Conservation (phyloP, 2,113 vertebrate species). For the Dasyprocta punctata region DNA sequence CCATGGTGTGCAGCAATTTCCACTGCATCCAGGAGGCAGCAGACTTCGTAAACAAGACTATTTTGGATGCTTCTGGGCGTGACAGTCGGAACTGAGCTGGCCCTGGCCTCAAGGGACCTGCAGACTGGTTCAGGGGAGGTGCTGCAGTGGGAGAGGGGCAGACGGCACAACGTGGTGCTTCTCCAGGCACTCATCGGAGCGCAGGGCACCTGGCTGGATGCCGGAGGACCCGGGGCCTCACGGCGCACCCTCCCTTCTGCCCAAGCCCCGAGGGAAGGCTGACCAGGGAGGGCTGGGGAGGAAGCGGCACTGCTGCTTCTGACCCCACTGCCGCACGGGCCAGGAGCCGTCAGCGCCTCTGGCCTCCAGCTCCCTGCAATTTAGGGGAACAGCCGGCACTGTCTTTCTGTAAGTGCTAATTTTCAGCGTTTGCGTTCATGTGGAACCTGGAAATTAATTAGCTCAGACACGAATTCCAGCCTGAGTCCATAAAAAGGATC, state of each 20-base stretch:
- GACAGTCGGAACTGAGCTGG: neutral
- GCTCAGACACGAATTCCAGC: constrained; percentile 17
- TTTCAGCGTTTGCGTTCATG: constrained; percentile 35
- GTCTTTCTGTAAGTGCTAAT: neutral
- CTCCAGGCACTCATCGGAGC: neutral
- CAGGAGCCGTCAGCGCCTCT: neutral
- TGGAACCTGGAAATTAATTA: constrained; percentile 67
- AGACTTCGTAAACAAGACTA: neutral
- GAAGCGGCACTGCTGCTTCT: neutral
- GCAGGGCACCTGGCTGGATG: neutral
- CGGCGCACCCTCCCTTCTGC: neutral
- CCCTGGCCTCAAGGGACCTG: neutral
- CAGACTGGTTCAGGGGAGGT: neutral
- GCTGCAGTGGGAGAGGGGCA: too few species aligned
- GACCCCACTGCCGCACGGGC: accelerated
- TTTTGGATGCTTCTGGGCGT: neutral
- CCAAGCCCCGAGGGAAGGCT: neutral
- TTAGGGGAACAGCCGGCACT: neutral
- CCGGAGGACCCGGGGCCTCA: neutral
- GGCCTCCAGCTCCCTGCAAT: neutral
- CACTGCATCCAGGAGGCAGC: accelerated
- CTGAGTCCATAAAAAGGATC: neutral
- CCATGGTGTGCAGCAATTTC: neutral
- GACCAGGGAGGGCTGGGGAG: neutral
- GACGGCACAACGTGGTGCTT: accelerated